These are phyloP conservation scores for Centropristis striata DNA, from an alignment of 2,113 vertebrate genomes.

Conservation along the genomic window DNA sequence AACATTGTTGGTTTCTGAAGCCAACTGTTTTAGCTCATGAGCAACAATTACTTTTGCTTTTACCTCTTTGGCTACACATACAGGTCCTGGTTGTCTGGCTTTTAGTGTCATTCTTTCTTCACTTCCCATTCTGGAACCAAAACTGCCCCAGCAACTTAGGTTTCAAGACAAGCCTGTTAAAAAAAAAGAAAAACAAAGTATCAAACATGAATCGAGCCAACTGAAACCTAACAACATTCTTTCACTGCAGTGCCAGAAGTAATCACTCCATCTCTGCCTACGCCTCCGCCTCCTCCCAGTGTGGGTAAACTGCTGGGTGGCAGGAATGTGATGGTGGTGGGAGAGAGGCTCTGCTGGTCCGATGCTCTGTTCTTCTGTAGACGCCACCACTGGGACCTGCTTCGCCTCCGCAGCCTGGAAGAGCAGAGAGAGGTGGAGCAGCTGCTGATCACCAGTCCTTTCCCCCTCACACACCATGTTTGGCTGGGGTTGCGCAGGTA, in stretches of 20 bases:
- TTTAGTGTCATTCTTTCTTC: not conserved
- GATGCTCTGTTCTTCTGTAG: conserved; percentile 40
- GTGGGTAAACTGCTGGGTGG: not conserved
- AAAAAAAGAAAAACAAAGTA: not conserved
- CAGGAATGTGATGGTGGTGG: conserved; percentile 16
- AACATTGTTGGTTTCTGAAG: not conserved
- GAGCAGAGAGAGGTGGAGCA: conserved; percentile 33
- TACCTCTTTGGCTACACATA: not conserved
- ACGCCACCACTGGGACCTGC: conserved; percentile 31
- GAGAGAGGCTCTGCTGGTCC: conserved; percentile 20
- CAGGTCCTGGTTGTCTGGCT: not conserved
- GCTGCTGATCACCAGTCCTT: conserved; percentile 4
- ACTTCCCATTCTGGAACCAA: not conserved
- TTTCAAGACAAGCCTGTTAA: not conserved
- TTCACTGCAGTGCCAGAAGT: not conserved
- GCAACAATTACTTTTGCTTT: too few species aligned
- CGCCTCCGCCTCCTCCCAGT: not conserved
- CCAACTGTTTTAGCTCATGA: not conserved
- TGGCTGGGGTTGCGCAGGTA: conserved; percentile 49
- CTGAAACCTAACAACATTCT: not conserved
- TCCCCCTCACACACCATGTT: not conserved
- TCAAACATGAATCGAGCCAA: not conserved
- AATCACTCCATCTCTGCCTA: too few species aligned
- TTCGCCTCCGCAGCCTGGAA: conserved; percentile 6
- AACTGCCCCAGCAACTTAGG: not conserved